Evolutionary conservation across 2,113 vertebrate species (phyloP).

Genomic region (Neolamprologus sp.): DNA sequence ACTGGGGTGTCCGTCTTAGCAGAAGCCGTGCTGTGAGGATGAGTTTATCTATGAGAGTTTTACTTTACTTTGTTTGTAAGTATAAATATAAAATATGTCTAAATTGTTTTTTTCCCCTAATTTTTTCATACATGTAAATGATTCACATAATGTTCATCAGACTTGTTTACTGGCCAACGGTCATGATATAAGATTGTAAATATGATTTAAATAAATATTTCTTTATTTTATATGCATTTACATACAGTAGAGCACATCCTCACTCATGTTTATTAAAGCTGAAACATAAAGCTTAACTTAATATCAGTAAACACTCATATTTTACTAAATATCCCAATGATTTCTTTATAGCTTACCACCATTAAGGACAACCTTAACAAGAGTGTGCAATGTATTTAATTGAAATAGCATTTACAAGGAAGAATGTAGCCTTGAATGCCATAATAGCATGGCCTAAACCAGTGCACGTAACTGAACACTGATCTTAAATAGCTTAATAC

Average conservation of each 20-base stretch:
- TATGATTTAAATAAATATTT: neutral
- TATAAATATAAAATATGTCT: slow-evolving; percentile 17
- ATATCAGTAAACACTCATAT: neutral
- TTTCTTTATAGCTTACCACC: neutral
- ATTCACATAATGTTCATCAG: neutral
- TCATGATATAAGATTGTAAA: neutral
- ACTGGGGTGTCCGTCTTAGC: slow-evolving; percentile 37
- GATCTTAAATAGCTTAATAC: slow-evolving; percentile 14
- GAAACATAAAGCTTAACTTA: neutral
- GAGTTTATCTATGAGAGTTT: slow-evolving; percentile 22
- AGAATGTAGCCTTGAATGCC: neutral
- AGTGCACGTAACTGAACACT: neutral
- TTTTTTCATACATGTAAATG: neutral
- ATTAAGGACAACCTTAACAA: neutral
- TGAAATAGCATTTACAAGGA: neutral
- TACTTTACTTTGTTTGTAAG: neutral
- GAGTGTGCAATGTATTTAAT: neutral
- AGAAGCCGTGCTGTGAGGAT: slow-evolving; percentile 35
- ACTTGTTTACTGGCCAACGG: neutral
- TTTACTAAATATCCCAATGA: neutral
- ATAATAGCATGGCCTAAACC: neutral
- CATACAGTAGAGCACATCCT: neutral
- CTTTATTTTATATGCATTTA: neutral
- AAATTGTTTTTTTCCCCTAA: neutral
- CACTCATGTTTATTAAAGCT: neutral